Evolutionary conservation across 2,797 vertebrate species (phyloP).

Genomic region (Apogon hyalosoma): DNA sequence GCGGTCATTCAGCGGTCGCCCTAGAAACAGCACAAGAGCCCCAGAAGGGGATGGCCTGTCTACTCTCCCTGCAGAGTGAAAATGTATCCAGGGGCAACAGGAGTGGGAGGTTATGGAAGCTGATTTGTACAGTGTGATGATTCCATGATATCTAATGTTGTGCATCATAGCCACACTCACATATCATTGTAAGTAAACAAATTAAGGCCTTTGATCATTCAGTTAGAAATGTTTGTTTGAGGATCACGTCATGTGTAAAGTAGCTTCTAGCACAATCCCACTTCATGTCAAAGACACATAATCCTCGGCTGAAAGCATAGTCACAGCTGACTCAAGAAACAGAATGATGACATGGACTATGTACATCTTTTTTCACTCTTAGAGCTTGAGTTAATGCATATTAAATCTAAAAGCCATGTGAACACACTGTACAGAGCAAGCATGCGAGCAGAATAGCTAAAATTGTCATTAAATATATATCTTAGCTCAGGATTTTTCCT

Average conservation of each 20-base stretch:
- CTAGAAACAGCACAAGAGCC: conserved; percentile 78
- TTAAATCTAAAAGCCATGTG: conserved; percentile 5
- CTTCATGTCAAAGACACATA: conserved; percentile 52
- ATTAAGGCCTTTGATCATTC: conserved; percentile 53
- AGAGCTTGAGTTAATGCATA: background rate
- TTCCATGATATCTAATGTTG: conserved; percentile 45
- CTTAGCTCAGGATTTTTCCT: no score
- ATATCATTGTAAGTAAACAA: conserved; percentile 35
- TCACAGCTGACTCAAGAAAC: conserved; percentile 25
- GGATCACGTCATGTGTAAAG: conserved; percentile 51
- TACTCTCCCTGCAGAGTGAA: conserved; percentile 63
- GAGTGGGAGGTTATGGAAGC: conserved; percentile 47
- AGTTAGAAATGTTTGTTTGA: conserved; percentile 48
- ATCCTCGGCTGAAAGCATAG: conserved; percentile 33
- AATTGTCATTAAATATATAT: no score
- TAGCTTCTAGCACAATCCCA: conserved; percentile 54
- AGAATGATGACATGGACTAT: conserved; percentile 12
- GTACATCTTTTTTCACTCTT: conserved; percentile 11
- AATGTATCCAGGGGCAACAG: conserved; percentile 72
- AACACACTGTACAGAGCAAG: background rate
- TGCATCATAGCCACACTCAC: conserved; percentile 11
- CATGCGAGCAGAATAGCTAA: no score
- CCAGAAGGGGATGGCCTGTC: conserved; percentile 67
- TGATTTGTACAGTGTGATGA: conserved; percentile 56
- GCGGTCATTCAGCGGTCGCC: conserved; percentile 80